Evolutionary conservation across 1,140 invertebrate genomes (phyloP).

Genomic region (Trypoxylus dichotomus): DNA sequence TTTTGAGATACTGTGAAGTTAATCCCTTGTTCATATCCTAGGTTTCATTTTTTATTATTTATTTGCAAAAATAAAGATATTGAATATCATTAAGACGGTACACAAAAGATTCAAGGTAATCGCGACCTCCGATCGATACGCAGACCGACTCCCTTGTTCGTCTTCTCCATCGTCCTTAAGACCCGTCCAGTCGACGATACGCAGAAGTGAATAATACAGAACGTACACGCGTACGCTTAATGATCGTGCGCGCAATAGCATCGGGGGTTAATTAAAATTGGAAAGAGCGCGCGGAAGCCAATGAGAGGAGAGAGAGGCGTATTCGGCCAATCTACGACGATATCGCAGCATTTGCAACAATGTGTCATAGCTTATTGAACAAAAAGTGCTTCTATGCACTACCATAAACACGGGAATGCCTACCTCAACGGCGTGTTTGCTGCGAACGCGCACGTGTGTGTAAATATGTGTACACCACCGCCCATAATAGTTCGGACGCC

Average conservation of each 20-base stretch:
- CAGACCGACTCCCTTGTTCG: not conserved
- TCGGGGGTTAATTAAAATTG: conserved; percentile 12
- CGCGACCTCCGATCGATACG: not conserved
- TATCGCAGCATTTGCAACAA: not conserved
- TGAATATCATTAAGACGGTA: not conserved
- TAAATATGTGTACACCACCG: too few species aligned
- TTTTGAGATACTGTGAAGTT: too few species aligned
- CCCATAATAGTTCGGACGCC: too few species aligned
- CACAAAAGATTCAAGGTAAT: not conserved
- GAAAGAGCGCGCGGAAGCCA: not conserved
- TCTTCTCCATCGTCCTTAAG: too few species aligned
- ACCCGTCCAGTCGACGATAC: not conserved
- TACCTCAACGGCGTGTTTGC: too few species aligned
- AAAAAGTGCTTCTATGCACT: not conserved
- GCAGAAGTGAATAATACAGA: not conserved
- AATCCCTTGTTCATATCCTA: too few species aligned
- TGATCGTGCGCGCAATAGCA: not conserved
- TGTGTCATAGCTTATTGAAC: not conserved
- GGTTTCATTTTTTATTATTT: too few species aligned
- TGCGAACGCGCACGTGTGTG: not conserved
- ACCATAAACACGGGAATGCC: not conserved
- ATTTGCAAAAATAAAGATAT: too few species aligned
- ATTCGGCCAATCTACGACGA: not conserved
- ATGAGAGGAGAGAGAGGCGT: not conserved
- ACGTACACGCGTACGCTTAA: not conserved